Evolutionary conservation across 1,140 invertebrate species (phyloP), one percentile per base, ranked within the genome.

Genomic region (Subanguina moxae): DNA sequence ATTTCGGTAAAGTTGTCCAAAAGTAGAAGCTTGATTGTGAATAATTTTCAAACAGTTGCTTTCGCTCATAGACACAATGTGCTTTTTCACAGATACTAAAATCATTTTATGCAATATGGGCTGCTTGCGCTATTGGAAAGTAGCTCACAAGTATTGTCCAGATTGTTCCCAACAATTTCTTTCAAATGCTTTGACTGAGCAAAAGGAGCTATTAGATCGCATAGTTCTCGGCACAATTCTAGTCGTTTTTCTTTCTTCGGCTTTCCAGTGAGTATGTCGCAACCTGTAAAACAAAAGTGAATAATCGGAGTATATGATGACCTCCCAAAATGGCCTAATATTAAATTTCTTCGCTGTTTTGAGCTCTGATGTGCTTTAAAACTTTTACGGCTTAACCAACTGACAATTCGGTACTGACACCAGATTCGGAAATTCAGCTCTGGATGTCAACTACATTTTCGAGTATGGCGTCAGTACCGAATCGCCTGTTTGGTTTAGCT

Each of bases 131-230:
- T 38, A 38, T 11, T 38, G 32, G 56, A 27, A 45, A 67, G 9
- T 32, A 15, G n/a, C n/a, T 57, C 70, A 71, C 69, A 57, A 57
- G 59, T 52, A 23, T 70, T 57, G 13, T 63, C 65, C 1, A 58
- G 70, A 19, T 25, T 32, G 45, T 58, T 57, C 21, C 57, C 56
- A 3, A 69, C 13, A 25, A 77, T 21, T 45, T 77, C 76, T 30
- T 68, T 69, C 8, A 78, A 30, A 21, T 77, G 67, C 57, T 70
- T 73, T 11, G 76, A 59, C 57, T 72, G 58, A 27, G 75, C 67
- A 65, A 81, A 81, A 8, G 75, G 70, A 11, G 76, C 63, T 48
- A 83, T 78, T 19, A 82, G 57, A 43, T 82, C 76, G 19, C 74
- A 71, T 13, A 82, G 48, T 46, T 82, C 68, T 28, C 62, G 63